Conservation (phyloP, 2,888 invertebrate species). For the Amblyteles armatorius region DNA sequence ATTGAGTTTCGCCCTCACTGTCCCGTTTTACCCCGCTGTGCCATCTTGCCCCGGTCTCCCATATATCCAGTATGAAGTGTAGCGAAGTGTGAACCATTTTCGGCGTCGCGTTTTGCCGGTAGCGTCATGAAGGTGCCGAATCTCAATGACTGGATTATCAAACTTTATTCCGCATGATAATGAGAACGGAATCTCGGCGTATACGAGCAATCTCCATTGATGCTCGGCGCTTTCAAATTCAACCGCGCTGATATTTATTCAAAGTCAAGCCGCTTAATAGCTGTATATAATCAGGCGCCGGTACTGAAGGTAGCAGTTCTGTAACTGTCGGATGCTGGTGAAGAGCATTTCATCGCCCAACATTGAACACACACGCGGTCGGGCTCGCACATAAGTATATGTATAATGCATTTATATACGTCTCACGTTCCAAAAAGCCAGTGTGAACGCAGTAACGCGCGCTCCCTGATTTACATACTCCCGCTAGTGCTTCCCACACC, state of each 20-base stretch:
- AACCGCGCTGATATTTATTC: slow-evolving; percentile 34
- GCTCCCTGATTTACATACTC: slow-evolving; percentile 43
- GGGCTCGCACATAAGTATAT: slow-evolving; percentile 31
- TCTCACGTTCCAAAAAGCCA: slow-evolving; percentile 46
- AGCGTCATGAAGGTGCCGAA: not conserved
- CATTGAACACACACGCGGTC: slow-evolving; percentile 24
- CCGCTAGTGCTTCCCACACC: slow-evolving; percentile 26
- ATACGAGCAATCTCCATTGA: slow-evolving; percentile 11
- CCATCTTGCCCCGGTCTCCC: too few relatives aligned
- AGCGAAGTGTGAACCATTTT: not conserved
- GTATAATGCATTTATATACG: slow-evolving; percentile 53
- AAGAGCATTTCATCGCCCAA: slow-evolving; percentile 28
- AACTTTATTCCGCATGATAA: slow-evolving; percentile 35
- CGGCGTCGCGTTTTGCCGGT: not conserved
- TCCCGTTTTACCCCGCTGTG: too few relatives aligned
- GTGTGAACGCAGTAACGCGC: slow-evolving; percentile 36
- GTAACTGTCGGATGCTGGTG: not conserved
- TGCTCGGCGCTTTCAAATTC: slow-evolving; percentile 12
- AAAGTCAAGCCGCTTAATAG: slow-evolving; percentile 25
- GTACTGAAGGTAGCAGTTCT: slow-evolving; percentile 5
- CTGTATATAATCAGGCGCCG: slow-evolving; percentile 22
- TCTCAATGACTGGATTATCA: slow-evolving; percentile 27
- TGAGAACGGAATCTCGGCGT: slow-evolving; percentile 6
- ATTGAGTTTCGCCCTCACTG: too few relatives aligned
- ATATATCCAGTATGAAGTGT: not conserved